Conservation (phyloP, 2,888 invertebrate species). For the Adelphocoris suturalis region DNA sequence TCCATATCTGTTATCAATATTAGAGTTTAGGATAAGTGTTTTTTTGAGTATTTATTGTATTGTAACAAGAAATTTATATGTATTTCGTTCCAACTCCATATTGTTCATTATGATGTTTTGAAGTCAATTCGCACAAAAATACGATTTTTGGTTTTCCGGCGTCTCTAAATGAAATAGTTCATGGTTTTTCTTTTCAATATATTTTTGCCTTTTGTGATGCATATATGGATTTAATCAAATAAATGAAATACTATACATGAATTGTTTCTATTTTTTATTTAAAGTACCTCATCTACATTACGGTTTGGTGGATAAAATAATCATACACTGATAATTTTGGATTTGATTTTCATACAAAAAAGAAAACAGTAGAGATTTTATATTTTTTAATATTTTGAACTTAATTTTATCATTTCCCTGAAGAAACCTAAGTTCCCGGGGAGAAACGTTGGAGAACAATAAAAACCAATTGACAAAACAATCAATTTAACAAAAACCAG, state of each 20-base stretch:
- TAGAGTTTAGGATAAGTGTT: slow-evolving; percentile 71
- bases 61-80: slow-evolving; percentile 59
- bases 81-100: slow-evolving; percentile 64
- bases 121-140: slow-evolving; percentile 71
- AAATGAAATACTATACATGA: slow-evolving; percentile 64
- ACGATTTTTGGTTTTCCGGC: slow-evolving; percentile 1
- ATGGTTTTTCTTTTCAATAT: slow-evolving; percentile 37
- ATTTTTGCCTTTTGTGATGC: slow-evolving; percentile 67
- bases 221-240: slow-evolving; percentile 71
- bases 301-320: no score
- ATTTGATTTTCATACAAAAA: no score
- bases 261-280: background rate
- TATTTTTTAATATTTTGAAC: no score
- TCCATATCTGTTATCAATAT: slow-evolving; percentile 71
- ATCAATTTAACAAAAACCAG: no score
- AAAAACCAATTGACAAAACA: no score
- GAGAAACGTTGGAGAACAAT: no score
- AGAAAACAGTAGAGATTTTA: no score
- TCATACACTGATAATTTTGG: no score
- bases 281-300: background rate
- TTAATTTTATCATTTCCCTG: no score
- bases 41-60: slow-evolving; percentile 72
- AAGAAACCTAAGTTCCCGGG: no score
- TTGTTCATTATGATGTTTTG: slow-evolving; percentile 59
- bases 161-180: slow-evolving; percentile 32